A percentile compares a stretch with the other conserved stretches of the same genome.
Conservation (phyloP, 1,140 invertebrate species). For the Drosophila takahashii region DNA sequence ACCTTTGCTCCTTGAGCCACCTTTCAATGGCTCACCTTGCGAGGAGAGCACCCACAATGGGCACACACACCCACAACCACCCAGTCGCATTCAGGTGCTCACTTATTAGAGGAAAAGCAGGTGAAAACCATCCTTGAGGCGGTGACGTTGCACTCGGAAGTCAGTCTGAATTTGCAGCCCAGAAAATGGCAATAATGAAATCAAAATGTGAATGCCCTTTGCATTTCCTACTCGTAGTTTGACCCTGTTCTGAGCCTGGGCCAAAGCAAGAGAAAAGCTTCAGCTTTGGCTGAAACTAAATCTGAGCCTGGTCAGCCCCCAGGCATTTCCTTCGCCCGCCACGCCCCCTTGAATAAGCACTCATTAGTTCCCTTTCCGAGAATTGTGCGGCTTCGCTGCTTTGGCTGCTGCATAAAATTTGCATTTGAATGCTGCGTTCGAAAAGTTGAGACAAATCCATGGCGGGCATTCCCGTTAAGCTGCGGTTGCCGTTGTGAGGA, state of each 20-base stretch:
- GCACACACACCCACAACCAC: not conserved
- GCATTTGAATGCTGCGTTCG: conserved; percentile 29
- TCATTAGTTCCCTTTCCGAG: conserved; percentile 66
- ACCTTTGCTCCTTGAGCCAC: conserved; percentile 47
- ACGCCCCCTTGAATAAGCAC: conserved; percentile 40
- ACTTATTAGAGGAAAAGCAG: conserved; percentile 38
- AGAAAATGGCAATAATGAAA: conserved; percentile 77
- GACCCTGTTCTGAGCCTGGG: conserved; percentile 60
- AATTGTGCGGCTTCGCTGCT: conserved; percentile 30
- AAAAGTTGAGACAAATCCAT: conserved; percentile 29
- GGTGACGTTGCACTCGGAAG: conserved; percentile 67
- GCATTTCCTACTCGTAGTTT: conserved; percentile 78
- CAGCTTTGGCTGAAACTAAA: conserved; percentile 4
- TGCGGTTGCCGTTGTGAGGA: conserved; percentile 4
- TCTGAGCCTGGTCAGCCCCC: conserved; percentile 18
- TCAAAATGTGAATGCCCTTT: conserved; percentile 83
- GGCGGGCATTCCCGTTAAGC: not conserved
- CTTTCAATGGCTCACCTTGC: conserved; percentile 66
- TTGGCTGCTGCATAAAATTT: conserved; percentile 33
- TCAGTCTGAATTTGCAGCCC: conserved; percentile 35
- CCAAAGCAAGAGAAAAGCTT: conserved; percentile 1
- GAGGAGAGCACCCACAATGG: conserved; percentile 41
- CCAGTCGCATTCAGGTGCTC: conserved; percentile 11
- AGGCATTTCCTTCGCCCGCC: conserved; percentile 4
- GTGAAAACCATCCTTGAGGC: conserved; percentile 36